Evolutionary conservation across 2,797 vertebrate genomes (phyloP), one percentile per base, ranked within the genome.

Genomic region (Spinus olivaceus): DNA sequence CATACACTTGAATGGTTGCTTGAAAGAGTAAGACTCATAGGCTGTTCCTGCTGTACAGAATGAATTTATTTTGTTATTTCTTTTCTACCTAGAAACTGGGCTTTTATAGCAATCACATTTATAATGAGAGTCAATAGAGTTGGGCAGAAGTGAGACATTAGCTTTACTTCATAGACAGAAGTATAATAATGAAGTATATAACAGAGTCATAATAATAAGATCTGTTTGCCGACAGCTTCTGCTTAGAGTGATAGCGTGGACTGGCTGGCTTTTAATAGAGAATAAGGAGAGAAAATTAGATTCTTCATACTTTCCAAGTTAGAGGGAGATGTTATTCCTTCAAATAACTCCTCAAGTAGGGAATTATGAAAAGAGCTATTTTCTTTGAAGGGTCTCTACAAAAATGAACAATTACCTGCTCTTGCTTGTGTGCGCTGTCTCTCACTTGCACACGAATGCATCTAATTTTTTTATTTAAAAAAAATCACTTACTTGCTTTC

Each of bases 191-290:
- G 88, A 96, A 76, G 95, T 90, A 94, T 94, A 77, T 93, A 96
- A 93, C 80, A 86, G 77, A 85, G 87, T 76, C 81, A 83, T 96
- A 97, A 92, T 94, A 96, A 90, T 95, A 83, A 95, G n/a, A 95
- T 97, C 88, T 97, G 94, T 97, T 97, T 97, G 95, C 95, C 56
- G 10, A 97, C 97, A 94, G 85, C 94, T 97, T 90, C 94, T 95
- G 81, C 95, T 94, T 81, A 86, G 92, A 96, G 92, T 86, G 85
- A 95, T 96, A 88, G 88, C 87, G 87, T 97, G 94, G 95, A 95
- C 95, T 96, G 95, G 86, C 91, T 97, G 91, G 86, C 95, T 97
- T 97, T 97, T 97, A 97, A 96, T 81, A 97, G 91, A 97, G 96
- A 97, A 96, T 87, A 83, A 64, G 88, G 79, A 86, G 94, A 97